A percentile compares a stretch with the other conserved stretches of the same genome.
These are phyloP conservation scores for Geotrypetes seraphini DNA, from an alignment of 2,797 vertebrate genomes.

Conservation along the genomic window DNA sequence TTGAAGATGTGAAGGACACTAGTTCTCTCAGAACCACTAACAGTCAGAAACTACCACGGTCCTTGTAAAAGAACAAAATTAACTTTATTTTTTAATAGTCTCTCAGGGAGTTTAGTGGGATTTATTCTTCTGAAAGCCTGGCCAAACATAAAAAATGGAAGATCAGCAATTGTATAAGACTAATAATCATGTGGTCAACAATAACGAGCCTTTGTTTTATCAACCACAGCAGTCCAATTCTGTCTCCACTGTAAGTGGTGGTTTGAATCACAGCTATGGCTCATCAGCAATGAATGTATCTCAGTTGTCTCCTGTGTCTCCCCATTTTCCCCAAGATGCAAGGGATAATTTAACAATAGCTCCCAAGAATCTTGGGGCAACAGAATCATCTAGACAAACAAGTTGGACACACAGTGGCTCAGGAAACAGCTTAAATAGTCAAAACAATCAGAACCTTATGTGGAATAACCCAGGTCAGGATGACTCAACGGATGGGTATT, in stretches of 20 bases:
- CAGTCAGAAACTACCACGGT: constrained; percentile 27
- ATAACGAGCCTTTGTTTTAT: constrained; percentile 59
- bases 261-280: constrained; percentile 57
- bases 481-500: constrained; percentile 47
- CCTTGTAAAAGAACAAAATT: constrained; percentile 34
- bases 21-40: constrained; percentile 16
- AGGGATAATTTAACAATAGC: constrained; percentile 52
- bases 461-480: constrained; percentile 47
- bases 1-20: constrained; percentile 40
- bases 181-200: constrained; percentile 54
- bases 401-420: constrained; percentile 54
- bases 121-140: constrained; percentile 41
- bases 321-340: constrained; percentile 60
- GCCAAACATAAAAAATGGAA: constrained; percentile 57
- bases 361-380: constrained; percentile 55
- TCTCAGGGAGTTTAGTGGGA: constrained; percentile 63
- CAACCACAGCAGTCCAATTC: constrained; percentile 52
- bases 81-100: constrained; percentile 27
- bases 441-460: constrained; percentile 51
- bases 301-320: constrained; percentile 60
- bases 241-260: constrained; percentile 31
- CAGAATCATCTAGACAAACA: constrained; percentile 49
- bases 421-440: constrained; percentile 52
- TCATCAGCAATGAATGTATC: constrained; percentile 48
- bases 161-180: constrained; percentile 70